phyloP scores from a whole-genome alignment of 2,888 invertebrate species.

The Eupelmus urozonus region DNA sequence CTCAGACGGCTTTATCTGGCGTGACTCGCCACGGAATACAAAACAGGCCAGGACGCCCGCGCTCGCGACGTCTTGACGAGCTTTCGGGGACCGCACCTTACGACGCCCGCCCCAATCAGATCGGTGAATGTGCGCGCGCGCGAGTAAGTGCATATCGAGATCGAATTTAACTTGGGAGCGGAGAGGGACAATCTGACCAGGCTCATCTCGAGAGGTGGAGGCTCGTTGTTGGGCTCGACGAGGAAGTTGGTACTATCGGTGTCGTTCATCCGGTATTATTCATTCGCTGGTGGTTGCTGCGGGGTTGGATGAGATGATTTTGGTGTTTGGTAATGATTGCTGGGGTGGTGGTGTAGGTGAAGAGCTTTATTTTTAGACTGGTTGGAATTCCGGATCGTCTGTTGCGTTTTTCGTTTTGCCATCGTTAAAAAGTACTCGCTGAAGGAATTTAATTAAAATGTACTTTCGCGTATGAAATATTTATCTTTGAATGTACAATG shows the following conservation, averaged over 20 bases:
- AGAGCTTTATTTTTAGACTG: no score
- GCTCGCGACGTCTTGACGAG: constrained; percentile 45
- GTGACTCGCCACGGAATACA: constrained; percentile 37
- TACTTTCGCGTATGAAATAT: not conserved
- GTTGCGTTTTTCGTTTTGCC: no score
- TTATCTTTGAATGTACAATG: no score
- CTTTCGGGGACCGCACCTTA: constrained; percentile 43
- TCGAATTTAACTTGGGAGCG: constrained; percentile 44
- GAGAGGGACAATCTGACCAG: constrained; percentile 25
- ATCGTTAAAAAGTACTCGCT: no score
- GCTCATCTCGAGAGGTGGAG: no score
- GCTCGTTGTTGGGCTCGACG: not conserved
- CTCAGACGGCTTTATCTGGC: constrained; percentile 61
- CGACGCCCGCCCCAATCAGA: constrained; percentile 65
- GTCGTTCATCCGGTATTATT: constrained; percentile 19
- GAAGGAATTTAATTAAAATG: no score
- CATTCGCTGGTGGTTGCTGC: no score
- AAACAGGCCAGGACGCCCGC: constrained; percentile 30
- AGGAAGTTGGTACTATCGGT: not conserved
- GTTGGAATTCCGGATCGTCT: no score
- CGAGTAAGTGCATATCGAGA: constrained; percentile 7
- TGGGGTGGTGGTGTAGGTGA: no score
- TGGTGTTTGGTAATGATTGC: no score
- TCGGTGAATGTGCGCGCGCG: constrained; percentile 33
- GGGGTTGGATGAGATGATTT: no score